A percentile compares a stretch with the other conserved stretches of the same genome.
phyloP scores from a whole-genome alignment of 2,797 vertebrate genomes.

The Sebastes iracundus region DNA sequence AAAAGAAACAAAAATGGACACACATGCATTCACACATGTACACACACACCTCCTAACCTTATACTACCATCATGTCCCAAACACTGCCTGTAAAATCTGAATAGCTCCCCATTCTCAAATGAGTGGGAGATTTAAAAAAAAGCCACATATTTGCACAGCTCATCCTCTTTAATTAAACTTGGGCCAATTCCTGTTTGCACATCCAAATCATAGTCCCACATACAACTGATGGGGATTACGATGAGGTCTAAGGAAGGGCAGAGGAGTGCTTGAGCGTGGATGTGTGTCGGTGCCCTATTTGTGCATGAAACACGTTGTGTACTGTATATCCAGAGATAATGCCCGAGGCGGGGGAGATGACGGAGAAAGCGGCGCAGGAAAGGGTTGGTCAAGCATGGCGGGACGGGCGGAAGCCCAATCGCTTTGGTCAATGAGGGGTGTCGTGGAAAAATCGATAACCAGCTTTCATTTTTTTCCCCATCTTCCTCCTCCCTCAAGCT shows the following conservation, averaged over 20 bases:
- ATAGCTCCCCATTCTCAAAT: slow-evolving; percentile 38
- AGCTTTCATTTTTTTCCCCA: not conserved
- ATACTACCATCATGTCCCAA: not conserved
- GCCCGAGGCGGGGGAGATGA: slow-evolving; percentile 22
- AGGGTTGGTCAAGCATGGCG: slow-evolving; percentile 30
- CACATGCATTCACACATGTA: not conserved
- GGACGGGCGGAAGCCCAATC: slow-evolving; percentile 45
- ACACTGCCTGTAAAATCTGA: slow-evolving; percentile 9
- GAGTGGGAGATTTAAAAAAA: slow-evolving; percentile 27
- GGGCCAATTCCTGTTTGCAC: slow-evolving; percentile 69
- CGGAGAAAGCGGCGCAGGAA: slow-evolving; percentile 6
- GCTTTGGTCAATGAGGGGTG: slow-evolving; percentile 59
- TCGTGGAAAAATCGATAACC: slow-evolving; percentile 63
- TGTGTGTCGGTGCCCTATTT: not conserved
- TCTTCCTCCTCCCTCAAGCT: not conserved
- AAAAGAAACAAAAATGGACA: not conserved
- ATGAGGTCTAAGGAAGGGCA: slow-evolving; percentile 20
- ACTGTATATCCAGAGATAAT: slow-evolving; percentile 43
- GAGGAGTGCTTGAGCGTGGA: not conserved
- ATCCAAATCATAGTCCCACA: slow-evolving; percentile 49
- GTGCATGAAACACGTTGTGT: slow-evolving; percentile 35
- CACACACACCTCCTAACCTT: not conserved
- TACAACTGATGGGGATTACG: slow-evolving; percentile 37
- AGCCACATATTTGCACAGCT: slow-evolving; percentile 66
- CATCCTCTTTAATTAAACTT: slow-evolving; percentile 76